These are phyloP conservation scores for Melipona quadrifasciata DNA, from an alignment of 1,140 invertebrate species.

Conservation along the genomic window DNA sequence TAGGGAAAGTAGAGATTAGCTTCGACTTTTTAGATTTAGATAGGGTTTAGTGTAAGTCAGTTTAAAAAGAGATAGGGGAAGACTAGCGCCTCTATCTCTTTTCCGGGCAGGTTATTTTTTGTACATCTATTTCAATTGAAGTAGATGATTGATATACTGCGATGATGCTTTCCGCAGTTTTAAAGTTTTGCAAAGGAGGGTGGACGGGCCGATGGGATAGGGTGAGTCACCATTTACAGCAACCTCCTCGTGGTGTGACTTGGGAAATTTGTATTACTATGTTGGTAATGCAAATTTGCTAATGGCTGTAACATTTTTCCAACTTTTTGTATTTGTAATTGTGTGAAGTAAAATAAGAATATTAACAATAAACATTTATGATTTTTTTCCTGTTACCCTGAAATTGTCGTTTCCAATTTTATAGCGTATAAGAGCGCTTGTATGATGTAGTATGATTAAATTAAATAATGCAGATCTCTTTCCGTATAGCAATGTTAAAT, in stretches of 20 bases:
- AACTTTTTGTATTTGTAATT: neutral
- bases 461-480: too few species aligned
- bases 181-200: constrained; percentile 10
- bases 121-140: neutral
- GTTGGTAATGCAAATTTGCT: constrained; percentile 14
- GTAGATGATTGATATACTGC: neutral
- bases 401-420: neutral
- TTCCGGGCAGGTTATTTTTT: constrained; percentile 23
- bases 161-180: neutral
- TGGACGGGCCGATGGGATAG: constrained; percentile 9
- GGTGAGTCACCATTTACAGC: constrained; percentile 43
- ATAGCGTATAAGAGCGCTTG: too few species aligned
- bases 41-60: neutral
- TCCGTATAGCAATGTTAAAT: too few species aligned
- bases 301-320: constrained; percentile 18
- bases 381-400: neutral
- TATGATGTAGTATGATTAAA: too few species aligned
- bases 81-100: constrained; percentile 2
- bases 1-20: neutral
- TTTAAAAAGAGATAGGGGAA: neutral
- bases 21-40: neutral
- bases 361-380: neutral
- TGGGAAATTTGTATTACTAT: constrained; percentile 30
- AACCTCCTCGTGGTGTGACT: constrained; percentile 52
- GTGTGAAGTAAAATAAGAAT: neutral